These are phyloP conservation scores for Microtus richardsoni DNA, from an alignment of 2,113 vertebrate genomes.

Conservation along the genomic window DNA sequence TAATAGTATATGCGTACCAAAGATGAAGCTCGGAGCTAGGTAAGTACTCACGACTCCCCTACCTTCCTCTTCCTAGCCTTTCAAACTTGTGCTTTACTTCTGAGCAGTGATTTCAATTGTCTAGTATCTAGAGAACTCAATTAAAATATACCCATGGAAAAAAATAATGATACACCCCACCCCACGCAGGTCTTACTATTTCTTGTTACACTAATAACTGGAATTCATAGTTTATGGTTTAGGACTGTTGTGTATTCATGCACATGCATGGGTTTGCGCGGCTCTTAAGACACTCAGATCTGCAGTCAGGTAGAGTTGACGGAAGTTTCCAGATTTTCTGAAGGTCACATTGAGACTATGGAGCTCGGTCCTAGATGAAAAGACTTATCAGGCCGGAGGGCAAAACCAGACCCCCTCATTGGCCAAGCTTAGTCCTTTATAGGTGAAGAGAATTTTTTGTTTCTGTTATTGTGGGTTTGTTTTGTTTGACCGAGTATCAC, in stretches of 20 bases:
- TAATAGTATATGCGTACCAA: background rate
- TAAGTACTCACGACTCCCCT: background rate
- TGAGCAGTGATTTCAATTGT: slow-evolving; percentile 25
- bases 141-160: background rate
- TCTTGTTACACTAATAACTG: background rate
- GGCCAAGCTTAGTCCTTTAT: background rate
- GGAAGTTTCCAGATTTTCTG: background rate
- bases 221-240: background rate
- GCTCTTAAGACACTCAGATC: background rate
- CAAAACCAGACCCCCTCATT: background rate
- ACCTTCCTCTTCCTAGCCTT: background rate
- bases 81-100: background rate
- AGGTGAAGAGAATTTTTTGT: background rate
- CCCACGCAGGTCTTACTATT: background rate
- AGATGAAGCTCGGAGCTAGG: background rate
- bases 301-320: background rate
- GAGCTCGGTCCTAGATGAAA: background rate
- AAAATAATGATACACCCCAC: background rate
- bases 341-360: background rate
- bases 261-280: too few species aligned
- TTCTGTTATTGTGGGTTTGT: background rate
- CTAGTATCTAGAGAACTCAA: background rate
- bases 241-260: background rate
- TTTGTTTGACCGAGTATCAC: background rate
- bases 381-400: background rate